phyloP scores from a whole-genome alignment of 1,140 invertebrate species.

The Lepidurus couesii region DNA sequence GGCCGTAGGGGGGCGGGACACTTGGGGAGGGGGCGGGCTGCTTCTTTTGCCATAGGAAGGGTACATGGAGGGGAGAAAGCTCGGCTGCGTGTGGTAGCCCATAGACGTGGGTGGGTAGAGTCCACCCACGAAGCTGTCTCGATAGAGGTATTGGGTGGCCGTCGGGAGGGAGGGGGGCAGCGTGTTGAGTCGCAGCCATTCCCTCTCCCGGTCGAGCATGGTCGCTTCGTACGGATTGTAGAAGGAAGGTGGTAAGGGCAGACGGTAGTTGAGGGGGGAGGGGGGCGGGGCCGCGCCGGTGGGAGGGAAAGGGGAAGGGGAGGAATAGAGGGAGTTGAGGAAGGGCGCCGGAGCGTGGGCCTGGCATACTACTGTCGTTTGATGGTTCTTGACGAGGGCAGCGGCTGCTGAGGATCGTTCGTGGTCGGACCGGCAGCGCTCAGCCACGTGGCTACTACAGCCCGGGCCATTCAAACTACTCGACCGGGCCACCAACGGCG shows the following conservation, averaged over 20 bases:
- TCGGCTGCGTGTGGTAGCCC: conserved; percentile 2
- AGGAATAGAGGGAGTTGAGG: conserved; percentile 28
- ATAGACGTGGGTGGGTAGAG: background rate
- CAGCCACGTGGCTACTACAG: background rate
- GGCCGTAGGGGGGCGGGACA: background rate
- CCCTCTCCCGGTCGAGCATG: background rate
- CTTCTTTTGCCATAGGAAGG: background rate
- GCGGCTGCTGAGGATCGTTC: background rate
- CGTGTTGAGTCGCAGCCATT: conserved; percentile 1
- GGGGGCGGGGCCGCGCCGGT: background rate
- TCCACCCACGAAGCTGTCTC: background rate
- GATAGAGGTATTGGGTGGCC: background rate
- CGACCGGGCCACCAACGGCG: conserved; percentile 26
- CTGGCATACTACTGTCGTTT: background rate
- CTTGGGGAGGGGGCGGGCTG: conserved; percentile 12
- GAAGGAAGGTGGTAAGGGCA: background rate
- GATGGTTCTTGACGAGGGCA: background rate
- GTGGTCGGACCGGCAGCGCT: conserved; percentile 23
- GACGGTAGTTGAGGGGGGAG: background rate
- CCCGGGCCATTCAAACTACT: conserved; percentile 24
- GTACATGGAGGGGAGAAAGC: conserved; percentile 3
- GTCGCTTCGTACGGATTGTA: background rate
- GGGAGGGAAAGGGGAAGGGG: conserved; percentile 33
- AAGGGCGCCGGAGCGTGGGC: background rate
- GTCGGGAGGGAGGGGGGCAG: background rate